phyloP scores from a whole-genome alignment of 1,140 invertebrate species.

The Ephestia elutella region DNA sequence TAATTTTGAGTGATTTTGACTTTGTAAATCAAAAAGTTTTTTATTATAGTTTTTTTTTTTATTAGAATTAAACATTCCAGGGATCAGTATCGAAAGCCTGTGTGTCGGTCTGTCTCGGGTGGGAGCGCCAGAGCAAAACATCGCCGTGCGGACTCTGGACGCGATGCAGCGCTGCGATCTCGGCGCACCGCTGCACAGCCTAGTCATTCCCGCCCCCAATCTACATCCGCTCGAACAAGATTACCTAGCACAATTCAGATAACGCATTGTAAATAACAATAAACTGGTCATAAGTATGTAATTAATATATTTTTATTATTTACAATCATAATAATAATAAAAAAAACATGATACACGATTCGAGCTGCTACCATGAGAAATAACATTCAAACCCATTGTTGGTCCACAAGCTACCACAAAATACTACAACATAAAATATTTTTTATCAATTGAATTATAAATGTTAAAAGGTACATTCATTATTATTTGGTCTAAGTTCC shows the following conservation, averaged over 20 bases:
- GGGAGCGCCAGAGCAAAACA: slow-evolving; percentile 88
- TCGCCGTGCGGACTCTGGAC: slow-evolving; percentile 82
- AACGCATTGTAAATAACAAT: slow-evolving; percentile 41
- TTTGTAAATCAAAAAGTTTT: no score
- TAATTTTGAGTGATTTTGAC: no score
- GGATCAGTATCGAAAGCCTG: slow-evolving; percentile 75
- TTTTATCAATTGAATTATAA: slow-evolving; percentile 55
- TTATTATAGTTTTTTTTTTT: no score
- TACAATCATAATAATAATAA: slow-evolving; percentile 57
- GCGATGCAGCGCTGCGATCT: slow-evolving; percentile 87
- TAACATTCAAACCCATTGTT: slow-evolving; percentile 63
- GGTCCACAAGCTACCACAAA: slow-evolving; percentile 71
- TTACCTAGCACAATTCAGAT: slow-evolving; percentile 82
- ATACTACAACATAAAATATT: slow-evolving; percentile 51
- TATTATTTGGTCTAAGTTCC: slow-evolving; percentile 75
- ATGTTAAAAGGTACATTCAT: slow-evolving; percentile 72
- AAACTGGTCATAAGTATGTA: slow-evolving; percentile 37
- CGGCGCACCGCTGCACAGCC: slow-evolving; percentile 93
- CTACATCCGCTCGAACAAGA: slow-evolving; percentile 95
- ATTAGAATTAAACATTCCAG: no score
- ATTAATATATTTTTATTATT: slow-evolving; percentile 71
- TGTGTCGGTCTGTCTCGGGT: slow-evolving; percentile 92
- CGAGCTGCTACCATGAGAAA: slow-evolving; percentile 58
- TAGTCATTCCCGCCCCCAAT: slow-evolving; percentile 88
- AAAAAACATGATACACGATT: slow-evolving; percentile 63